phyloP scores from a whole-genome alignment of 2,113 vertebrate species.

The Clarias macrocephalus region DNA sequence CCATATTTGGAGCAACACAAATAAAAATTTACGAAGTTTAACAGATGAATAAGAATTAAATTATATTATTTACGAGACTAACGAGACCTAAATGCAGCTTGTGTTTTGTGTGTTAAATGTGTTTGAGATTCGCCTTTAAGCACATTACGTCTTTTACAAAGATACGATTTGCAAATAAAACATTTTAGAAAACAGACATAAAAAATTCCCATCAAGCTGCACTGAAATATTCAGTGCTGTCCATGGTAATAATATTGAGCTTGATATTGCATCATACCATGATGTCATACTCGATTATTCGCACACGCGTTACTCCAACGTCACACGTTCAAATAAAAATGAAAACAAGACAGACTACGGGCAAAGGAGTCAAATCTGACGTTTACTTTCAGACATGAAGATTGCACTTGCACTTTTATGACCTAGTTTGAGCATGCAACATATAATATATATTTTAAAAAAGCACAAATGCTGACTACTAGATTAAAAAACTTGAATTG shows the following conservation, averaged over 20 bases:
- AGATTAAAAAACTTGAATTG: slow-evolving; percentile 73
- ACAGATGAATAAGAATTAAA: neutral
- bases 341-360: slow-evolving; percentile 30
- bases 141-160: neutral
- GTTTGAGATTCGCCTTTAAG: neutral
- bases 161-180: neutral
- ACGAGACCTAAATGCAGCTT: neutral
- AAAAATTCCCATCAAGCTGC: neutral
- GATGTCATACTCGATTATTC: neutral
- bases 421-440: slow-evolving; percentile 68
- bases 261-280: neutral
- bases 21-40: neutral
- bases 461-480: slow-evolving; percentile 53
- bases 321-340: slow-evolving; percentile 4
- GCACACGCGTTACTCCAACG: neutral
- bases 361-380: slow-evolving; percentile 39
- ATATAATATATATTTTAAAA: slow-evolving; percentile 41
- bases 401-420: slow-evolving; percentile 58
- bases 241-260: neutral
- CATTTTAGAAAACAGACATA: neutral
- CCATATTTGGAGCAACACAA: neutral
- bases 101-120: neutral
- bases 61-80: neutral
- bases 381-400: slow-evolving; percentile 58
- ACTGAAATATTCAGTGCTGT: neutral